Base-by-base conservation (phyloP, 2,797 vertebrate genomes). In the Natrix natrix region DNA sequence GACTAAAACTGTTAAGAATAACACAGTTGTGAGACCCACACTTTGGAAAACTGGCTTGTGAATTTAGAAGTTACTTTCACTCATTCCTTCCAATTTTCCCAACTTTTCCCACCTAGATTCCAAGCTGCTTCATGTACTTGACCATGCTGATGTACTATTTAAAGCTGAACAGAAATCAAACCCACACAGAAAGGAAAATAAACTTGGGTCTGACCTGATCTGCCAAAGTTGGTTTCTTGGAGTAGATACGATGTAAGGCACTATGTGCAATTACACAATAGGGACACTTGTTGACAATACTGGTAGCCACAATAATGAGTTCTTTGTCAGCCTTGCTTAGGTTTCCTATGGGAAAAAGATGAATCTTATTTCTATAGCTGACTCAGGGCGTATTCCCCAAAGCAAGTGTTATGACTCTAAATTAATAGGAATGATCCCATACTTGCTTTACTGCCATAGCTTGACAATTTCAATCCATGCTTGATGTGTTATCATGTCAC, bases 301-400 rank as follows among this genome's bases (percentile, higher is more conserved):
- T 98, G 28, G 98, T 99, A 86, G 98, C 98, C 89, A 98, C 98
- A 3, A 99, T 98, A 37, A 99, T 98, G 93, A 99, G 97, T 94
- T 99, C 98, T 86, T 98, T 98, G 78, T 99, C 98, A 2, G 98
- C 98, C 95, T 98, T 99, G 57, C 98, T 98, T 95, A 99, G 97
- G n/a, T 96, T 91, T 20, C 98, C 98, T 99, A 28, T 4, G 52
- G 90, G 92, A 60, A 83, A 78, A 63, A 13, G 5, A 60, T 2
- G 2, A 3, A 86, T 91, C 10, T 6, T 91, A 43, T 92, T 92
- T 69, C 32, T 57, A 87, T 14, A 43, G 86, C 55, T 43, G 54
- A 56, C 37, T 57, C 14, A 12, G 14, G 48, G 8, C 24, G 17
- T 32, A 66, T 37, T 87, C 61, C 55, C 1, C 26, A 17, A 28